Evolutionary conservation across 2,113 vertebrate genomes (phyloP).

Genomic region (Oreotrochilus melanogaster): DNA sequence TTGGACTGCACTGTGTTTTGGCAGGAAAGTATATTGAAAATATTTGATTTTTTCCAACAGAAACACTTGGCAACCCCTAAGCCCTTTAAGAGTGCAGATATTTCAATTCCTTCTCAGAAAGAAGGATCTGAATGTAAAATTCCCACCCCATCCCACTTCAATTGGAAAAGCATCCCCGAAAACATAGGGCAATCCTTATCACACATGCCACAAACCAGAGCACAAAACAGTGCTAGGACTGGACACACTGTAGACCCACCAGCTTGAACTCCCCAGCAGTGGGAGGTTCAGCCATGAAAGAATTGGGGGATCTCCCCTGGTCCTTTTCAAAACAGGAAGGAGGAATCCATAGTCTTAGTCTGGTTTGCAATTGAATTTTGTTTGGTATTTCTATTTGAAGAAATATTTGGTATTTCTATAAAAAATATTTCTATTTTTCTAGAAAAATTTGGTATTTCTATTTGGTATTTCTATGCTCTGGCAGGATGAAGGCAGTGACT

Average conservation of each 20-base stretch:
- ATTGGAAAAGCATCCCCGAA: background rate
- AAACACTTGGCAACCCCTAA: background rate
- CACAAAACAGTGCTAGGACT: background rate
- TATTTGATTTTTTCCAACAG: background rate
- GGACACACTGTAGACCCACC: background rate
- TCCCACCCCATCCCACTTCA: background rate
- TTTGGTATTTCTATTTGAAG: background rate
- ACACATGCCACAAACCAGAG: background rate
- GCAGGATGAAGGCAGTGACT: background rate
- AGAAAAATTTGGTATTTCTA: too few species aligned
- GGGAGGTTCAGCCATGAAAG: background rate
- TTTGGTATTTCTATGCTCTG: background rate
- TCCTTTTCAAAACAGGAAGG: background rate
- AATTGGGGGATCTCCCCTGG: background rate
- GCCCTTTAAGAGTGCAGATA: fast-evolving
- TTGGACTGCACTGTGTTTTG: background rate
- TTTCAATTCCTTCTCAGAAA: background rate
- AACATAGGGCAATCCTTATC: background rate
- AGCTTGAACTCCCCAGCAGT: background rate
- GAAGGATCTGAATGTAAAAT: background rate
- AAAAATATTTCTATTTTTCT: too few species aligned
- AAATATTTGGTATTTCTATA: too few species aligned
- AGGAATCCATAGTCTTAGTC: background rate
- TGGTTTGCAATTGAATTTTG: background rate
- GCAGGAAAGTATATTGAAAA: background rate